Evolutionary conservation across 2,113 vertebrate genomes (phyloP), one percentile per base, ranked within the genome.

Genomic region (Rhinolophus ferrumequinum): DNA sequence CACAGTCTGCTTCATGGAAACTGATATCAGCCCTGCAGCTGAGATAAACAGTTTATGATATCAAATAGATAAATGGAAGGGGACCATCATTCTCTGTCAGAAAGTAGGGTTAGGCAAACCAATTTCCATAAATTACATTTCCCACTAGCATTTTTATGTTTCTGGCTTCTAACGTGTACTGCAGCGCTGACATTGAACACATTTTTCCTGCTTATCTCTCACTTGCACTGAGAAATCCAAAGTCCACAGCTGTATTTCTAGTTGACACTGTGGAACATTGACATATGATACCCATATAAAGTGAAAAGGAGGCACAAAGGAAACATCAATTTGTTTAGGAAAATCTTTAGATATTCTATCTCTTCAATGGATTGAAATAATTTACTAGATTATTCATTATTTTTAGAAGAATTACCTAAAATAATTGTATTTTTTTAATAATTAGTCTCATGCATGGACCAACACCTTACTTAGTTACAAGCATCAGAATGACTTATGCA

Each of bases 61-160:
- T 79, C 88, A 72, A 88, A 88, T 60, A 95, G 87, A 97, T 80
- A 95, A 84, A 76, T 24, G 12, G 33, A 92, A 28, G 47, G 24
- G 50, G 44, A 33, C 35, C 67, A 94, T 97, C 52, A 52, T 26
- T 90, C 95, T 95, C 44, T 95, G 56, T 97, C 97, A 96, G 60
- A 76, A 94, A 73, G 73, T 64, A 58, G 64, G 58, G 38, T 69
- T 79, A 88, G 19, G 64, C 86, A 95, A 94, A 83, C 62, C 73
- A 91, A 89, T 97, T 97, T 97, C 50, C 91, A 94, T 93, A 92
- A 50, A 77, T 95, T 92, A 93, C 16, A 44, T 94, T 90, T 83
- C 60, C 67, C 58, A 62, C 82, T n/a, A 83, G 67, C 7, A 0
- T 90, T 96, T 97, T 93, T 86, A 80, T 77, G 75, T 35, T 93